phyloP scores from a whole-genome alignment of 2,888 invertebrate genomes.

The Agriotes lineatus region DNA sequence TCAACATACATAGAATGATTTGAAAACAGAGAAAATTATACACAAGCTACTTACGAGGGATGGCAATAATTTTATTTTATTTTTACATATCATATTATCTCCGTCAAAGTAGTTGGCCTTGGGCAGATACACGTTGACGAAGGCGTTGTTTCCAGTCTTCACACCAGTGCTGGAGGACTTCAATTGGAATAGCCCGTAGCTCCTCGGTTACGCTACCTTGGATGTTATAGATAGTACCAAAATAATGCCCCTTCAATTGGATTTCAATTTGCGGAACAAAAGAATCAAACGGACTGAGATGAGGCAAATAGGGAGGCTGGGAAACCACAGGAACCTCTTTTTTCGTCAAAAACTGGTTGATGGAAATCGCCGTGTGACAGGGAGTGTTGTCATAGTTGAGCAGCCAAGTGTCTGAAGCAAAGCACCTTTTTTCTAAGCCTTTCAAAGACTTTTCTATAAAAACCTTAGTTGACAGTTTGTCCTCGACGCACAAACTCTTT shows the following conservation, averaged over 20 bases:
- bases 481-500: not conserved
- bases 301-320: not conserved
- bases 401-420: too few relatives aligned
- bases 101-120: too few relatives aligned
- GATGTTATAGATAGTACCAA: not conserved
- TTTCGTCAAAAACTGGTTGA: not conserved
- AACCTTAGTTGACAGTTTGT: not conserved
- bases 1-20: too few relatives aligned
- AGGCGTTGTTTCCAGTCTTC: not conserved
- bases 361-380: not conserved
- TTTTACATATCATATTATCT: too few relatives aligned
- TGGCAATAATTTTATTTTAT: too few relatives aligned
- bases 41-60: too few relatives aligned
- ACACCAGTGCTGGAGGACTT: not conserved
- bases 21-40: too few relatives aligned
- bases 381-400: not conserved
- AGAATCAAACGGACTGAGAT: not conserved
- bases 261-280: not conserved
- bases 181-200: too few relatives aligned
- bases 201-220: too few relatives aligned
- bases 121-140: not conserved
- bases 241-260: not conserved
- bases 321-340: not conserved
- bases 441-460: not conserved
- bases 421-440: not conserved